Evolutionary conservation across 2,888 invertebrate species (phyloP), one percentile per base, ranked within the genome.

Genomic region (Periphyllus acericola): DNA sequence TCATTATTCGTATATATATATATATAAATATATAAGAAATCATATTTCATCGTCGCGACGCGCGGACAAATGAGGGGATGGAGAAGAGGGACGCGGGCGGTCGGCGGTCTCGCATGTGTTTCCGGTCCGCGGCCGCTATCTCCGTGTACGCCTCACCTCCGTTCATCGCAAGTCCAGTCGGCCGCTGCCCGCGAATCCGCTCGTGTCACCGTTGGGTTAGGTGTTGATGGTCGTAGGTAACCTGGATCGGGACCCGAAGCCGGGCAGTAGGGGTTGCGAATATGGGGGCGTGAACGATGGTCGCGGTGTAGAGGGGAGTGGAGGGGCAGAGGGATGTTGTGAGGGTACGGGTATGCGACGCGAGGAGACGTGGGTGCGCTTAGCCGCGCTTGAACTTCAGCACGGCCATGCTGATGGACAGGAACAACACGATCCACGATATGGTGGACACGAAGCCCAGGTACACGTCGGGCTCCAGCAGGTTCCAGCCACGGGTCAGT

Each of bases 391-490:
- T 97, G 91, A 96, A 93, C 92, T 94, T 96, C 90, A 97, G 93
- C 90, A 96, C 96, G 89, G 96, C 92, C 91, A 96, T 92, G 90
- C 96, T 96, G 90, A 96, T 94, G 90, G 95, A 93, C 91, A 97
- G 93, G 92, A 97, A 97, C 46, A 96, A 92, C 5, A 94, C 93
- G 91, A 97, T 97, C 98, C 98, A 98, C 74, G 94, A 93, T 80
- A 96, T 93, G 3, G 97, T 97, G 68, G 97, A 94, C 1, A 98
- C 93, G 92, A 96, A 98, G 32, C 98, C 98, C 91, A 95, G 94
- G 92, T 97, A 98, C 0, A 98, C 98, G 84, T 96, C 95, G 0
- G 95, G 93, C 91, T 97, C 96, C 0, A 93, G 91, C 86, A 98
- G 93, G 78, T 94, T 94, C 97, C 98, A 97, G 79, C 98, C 98